These are phyloP conservation scores for Cherax destructor DNA, from an alignment of 1,140 invertebrate species.

Conservation along the genomic window DNA sequence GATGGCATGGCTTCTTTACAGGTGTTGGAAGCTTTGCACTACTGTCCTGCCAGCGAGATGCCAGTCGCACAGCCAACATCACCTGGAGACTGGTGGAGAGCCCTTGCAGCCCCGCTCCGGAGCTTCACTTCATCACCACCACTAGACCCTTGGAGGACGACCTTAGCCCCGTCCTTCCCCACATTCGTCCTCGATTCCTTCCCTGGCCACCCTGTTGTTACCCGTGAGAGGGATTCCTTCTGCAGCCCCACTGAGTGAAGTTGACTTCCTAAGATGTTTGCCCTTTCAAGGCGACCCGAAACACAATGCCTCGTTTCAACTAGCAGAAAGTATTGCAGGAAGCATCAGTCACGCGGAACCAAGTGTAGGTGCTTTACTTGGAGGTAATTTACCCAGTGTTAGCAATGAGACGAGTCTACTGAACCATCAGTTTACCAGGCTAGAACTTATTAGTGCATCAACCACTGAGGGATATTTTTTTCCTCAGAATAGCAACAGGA, in stretches of 20 bases:
- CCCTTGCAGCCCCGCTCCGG: conserved; percentile 7
- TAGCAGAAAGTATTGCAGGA: background rate
- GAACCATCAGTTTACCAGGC: background rate
- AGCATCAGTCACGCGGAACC: background rate
- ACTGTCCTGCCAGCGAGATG: conserved; percentile 48
- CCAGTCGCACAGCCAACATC: conserved; percentile 39
- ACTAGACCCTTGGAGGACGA: conserved; percentile 23
- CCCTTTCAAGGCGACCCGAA: background rate
- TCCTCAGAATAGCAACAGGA: background rate
- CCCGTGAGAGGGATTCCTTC: background rate
- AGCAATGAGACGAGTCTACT: background rate
- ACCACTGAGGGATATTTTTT: too few relatives aligned
- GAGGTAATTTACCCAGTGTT: background rate
- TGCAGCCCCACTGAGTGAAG: too few relatives aligned
- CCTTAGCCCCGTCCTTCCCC: background rate
- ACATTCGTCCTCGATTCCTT: too few relatives aligned
- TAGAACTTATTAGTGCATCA: background rate
- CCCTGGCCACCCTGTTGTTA: too few relatives aligned
- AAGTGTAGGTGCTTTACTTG: background rate
- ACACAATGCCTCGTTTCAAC: background rate
- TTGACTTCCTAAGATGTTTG: too few relatives aligned
- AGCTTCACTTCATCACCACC: conserved; percentile 47
- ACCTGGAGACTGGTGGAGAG: conserved; percentile 47
- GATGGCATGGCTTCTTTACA: background rate
- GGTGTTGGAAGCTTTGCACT: conserved; percentile 58